Base-by-base conservation (phyloP, 2,888 invertebrate species). In the Epinotia bilunana region DNA sequence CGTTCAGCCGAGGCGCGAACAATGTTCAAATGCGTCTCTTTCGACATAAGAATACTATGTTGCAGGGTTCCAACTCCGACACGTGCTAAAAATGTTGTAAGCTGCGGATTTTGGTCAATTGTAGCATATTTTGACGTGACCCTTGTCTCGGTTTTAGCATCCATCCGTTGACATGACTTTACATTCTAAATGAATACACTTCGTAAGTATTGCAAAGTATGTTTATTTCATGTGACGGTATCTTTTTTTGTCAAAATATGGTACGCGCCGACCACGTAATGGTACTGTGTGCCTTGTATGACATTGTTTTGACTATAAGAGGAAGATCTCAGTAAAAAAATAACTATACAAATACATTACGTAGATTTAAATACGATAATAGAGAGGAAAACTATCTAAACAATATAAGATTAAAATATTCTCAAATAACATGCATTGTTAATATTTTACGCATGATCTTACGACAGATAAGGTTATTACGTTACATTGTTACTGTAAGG, bases 1-100 rank as follows among this genome's bases (percentile, higher is more conserved):
- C 71, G 77, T 76, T 76, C 77, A 69, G 79, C 77, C 79, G 73
- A 74, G 80, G 74, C 74, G 80, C 80, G 81, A 84, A 86, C 85
- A 85, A 85, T 85, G 86, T 79, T 81, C 80, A 75, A 78, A 75
- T 57, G 49, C 46, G 23, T 63, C 57, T 72, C 57, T 72, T 72
- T 72, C 75, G 71, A 61, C 71, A 75, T 43, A 57, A 70, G 39
- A 64, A 65, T 53, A 43, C 60, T 71, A 67, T 46, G 46, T 70
- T 74, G 69, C 74, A 23, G 68, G 55, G 67, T 62, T 69, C 28
- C 60, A 33, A 72, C 67, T 69, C 28, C 60, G 46, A 72, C 67
- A 65, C 65, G 71, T 75, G 65, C 60, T 73, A 73, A 73, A 67
- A 55, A 61, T 61, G 53, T 33, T 61, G 70, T 39, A 62, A 61